Conservation (phyloP, 2,113 vertebrate species). For the Tichodroma muraria region DNA sequence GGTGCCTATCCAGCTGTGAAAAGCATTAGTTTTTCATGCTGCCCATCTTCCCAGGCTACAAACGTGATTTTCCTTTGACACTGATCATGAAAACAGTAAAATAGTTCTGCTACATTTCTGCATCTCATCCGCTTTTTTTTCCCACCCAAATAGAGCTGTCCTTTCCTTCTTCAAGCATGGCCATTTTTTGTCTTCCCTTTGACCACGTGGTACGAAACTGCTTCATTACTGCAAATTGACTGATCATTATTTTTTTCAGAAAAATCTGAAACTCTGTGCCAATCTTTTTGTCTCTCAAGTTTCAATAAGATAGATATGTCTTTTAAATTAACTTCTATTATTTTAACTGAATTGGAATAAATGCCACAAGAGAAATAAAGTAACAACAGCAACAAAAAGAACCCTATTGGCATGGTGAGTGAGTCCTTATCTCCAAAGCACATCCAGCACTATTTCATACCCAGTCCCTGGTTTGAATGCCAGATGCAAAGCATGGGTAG, state of each 20-base stretch:
- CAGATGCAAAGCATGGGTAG: constrained; percentile 39
- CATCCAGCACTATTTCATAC: constrained; percentile 24
- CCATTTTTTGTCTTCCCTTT: neutral
- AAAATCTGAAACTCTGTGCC: neutral
- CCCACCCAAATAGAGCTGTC: neutral
- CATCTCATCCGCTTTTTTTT: neutral
- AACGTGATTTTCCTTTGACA: neutral
- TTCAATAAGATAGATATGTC: neutral
- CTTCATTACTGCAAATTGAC: neutral
- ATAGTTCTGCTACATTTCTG: neutral
- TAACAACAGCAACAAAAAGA: neutral
- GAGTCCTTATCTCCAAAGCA: constrained; percentile 29
- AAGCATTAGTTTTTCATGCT: neutral
- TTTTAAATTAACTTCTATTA: neutral
- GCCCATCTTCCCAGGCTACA: neutral
- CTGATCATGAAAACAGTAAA: neutral
- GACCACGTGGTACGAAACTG: neutral
- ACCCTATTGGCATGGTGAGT: neutral
- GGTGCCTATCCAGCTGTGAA: neutral
- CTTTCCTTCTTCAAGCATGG: neutral
- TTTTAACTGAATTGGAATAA: constrained; percentile 3
- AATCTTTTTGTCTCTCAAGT: neutral
- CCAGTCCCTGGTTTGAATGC: constrained; percentile 17
- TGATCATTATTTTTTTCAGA: neutral
- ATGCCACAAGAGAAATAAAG: neutral